Conservation (phyloP, 2,113 vertebrate species). For the Chloropsis hardwickii region DNA sequence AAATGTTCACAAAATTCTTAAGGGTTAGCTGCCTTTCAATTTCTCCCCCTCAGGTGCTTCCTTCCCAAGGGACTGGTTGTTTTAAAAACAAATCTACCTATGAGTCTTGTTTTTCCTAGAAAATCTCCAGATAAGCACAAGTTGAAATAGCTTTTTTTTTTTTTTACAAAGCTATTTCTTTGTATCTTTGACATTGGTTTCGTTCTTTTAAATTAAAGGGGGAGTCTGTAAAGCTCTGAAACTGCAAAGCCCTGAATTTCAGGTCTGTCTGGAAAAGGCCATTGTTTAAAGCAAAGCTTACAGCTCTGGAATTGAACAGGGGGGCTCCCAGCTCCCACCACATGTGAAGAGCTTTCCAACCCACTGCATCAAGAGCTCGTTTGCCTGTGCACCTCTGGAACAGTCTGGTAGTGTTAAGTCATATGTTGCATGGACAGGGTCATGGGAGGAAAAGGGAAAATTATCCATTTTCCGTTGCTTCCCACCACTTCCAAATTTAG, state of each 20-base stretch:
- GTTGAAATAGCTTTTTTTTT: not conserved
- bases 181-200: not conserved
- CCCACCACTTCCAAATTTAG: slow-evolving; percentile 26
- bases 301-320: not conserved
- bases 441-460: slow-evolving; percentile 19
- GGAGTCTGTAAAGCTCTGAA: slow-evolving; percentile 2
- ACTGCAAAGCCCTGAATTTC: not conserved
- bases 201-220: slow-evolving; percentile 15
- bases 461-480: not conserved
- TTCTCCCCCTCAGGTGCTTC: not conserved
- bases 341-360: not conserved
- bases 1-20: slow-evolving; percentile 41
- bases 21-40: slow-evolving; percentile 34
- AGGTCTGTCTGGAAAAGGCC: not conserved
- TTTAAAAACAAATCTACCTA: slow-evolving; percentile 43
- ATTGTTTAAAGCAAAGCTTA: not conserved
- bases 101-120: slow-evolving; percentile 25
- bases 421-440: not conserved
- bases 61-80: slow-evolving; percentile 25
- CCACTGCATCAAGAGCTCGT: not conserved
- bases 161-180: slow-evolving; percentile 1
- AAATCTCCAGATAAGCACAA: slow-evolving; percentile 52
- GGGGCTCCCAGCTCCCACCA: not conserved
- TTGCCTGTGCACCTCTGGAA: not conserved
- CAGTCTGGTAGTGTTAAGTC: not conserved